Conservation (phyloP, 2,888 invertebrate species). For the Serrognathus titanus region DNA sequence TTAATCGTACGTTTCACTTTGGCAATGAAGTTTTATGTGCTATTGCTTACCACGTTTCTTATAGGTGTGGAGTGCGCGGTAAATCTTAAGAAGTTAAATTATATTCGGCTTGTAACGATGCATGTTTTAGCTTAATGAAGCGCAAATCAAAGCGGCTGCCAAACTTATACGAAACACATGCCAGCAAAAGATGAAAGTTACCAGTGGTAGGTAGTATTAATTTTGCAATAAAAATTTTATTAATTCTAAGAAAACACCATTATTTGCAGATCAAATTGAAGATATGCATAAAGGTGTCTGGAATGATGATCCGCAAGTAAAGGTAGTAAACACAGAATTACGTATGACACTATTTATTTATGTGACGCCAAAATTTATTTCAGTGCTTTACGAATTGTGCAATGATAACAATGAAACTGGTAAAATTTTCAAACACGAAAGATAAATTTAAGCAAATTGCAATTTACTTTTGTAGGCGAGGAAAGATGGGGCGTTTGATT, state of each 20-base stretch:
- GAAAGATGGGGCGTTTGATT: slow-evolving; percentile 53
- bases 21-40: too few species aligned
- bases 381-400: slow-evolving; percentile 53
- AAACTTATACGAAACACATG: slow-evolving; percentile 62
- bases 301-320: slow-evolving; percentile 22
- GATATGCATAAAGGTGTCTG: slow-evolving; percentile 29
- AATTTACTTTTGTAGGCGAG: slow-evolving; percentile 45
- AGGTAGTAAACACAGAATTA: slow-evolving; percentile 11
- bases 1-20: too few species aligned
- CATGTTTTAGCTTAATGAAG: slow-evolving; percentile 36
- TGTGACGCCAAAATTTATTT: slow-evolving; percentile 22
- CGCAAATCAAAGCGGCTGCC: slow-evolving; percentile 59
- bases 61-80: too few species aligned
- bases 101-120: not conserved
- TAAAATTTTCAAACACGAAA: slow-evolving; percentile 33
- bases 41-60: too few species aligned
- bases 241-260: not conserved
- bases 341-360: not conserved
- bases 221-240: slow-evolving; percentile 14
- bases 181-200: slow-evolving; percentile 57
- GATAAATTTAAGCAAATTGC: slow-evolving; percentile 1
- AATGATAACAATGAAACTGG: slow-evolving; percentile 51
- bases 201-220: slow-evolving; percentile 49
- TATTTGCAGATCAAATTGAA: slow-evolving; percentile 25
- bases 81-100: too few species aligned